Conservation (phyloP, 2,888 invertebrate species). For the Synanthedon vespiformis region DNA sequence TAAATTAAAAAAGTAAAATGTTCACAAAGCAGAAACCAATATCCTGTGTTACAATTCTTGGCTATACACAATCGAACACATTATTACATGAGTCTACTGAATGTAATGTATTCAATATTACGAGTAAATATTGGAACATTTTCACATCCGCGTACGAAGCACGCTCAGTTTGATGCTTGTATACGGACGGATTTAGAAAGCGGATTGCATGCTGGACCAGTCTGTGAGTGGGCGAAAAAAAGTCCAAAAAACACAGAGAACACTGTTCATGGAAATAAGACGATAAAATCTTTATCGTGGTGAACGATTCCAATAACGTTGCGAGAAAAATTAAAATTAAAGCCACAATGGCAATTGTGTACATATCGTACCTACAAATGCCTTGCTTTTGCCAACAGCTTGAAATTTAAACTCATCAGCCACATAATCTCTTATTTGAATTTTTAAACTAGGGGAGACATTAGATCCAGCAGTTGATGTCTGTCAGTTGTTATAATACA, state of each 20-base stretch:
- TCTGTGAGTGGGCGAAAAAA: slow-evolving; percentile 31
- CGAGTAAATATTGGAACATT: slow-evolving; percentile 21
- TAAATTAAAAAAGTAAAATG: too few relatives aligned
- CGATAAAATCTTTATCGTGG: slow-evolving; percentile 25
- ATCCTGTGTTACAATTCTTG: too few relatives aligned
- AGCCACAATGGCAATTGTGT: too few relatives aligned
- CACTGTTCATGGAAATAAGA: slow-evolving; percentile 24
- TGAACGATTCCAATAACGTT: neutral
- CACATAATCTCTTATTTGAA: too few relatives aligned
- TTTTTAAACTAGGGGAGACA: too few relatives aligned
- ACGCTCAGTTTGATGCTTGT: slow-evolving; percentile 36
- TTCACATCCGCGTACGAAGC: slow-evolving; percentile 52
- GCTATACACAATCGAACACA: neutral
- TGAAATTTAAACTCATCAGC: too few relatives aligned
- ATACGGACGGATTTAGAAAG: slow-evolving; percentile 56
- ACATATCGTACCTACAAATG: too few relatives aligned
- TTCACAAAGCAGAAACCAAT: too few relatives aligned
- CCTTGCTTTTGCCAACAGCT: too few relatives aligned
- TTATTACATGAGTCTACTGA: neutral
- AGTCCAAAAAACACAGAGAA: neutral
- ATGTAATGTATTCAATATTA: slow-evolving; percentile 8
- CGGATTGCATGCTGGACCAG: slow-evolving; percentile 50
- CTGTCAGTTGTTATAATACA: too few relatives aligned
- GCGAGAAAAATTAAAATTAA: too few relatives aligned
- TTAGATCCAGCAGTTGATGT: too few relatives aligned